Evolutionary conservation across 2,797 vertebrate genomes (phyloP).

Genomic region (Rhabdophis nuchalis): DNA sequence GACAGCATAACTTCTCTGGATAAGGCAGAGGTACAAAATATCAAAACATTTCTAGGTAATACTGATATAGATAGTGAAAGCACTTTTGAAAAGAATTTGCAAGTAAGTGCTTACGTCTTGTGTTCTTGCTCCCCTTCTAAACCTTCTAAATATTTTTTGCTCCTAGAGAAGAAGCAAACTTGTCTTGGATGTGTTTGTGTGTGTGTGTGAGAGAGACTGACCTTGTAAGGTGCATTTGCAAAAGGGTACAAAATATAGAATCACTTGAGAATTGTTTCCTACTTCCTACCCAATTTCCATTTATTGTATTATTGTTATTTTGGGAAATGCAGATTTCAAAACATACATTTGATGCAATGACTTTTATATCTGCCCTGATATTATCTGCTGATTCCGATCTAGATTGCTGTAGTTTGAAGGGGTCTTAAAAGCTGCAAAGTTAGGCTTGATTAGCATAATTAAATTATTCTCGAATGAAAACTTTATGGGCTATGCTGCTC

Average conservation of each 20-base stretch:
- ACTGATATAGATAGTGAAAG: background rate
- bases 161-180: background rate
- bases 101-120: background rate
- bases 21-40: background rate
- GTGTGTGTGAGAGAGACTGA: background rate
- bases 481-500: background rate
- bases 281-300: background rate
- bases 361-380: background rate
- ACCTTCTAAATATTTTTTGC: background rate
- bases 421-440: background rate
- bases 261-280: background rate
- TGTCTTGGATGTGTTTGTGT: background rate
- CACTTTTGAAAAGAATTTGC: background rate
- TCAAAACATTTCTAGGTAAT: background rate
- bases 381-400: background rate
- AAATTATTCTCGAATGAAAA: background rate
- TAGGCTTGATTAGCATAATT: background rate
- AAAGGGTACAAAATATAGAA: background rate
- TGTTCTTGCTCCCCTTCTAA: background rate
- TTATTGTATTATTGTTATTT: background rate
- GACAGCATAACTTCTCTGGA: background rate
- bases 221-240: background rate
- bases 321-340: background rate
- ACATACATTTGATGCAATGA: background rate
- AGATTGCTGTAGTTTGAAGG: background rate